These are phyloP conservation scores for Scaptomyza flava DNA, from an alignment of 2,888 invertebrate species.

Conservation along the genomic window DNA sequence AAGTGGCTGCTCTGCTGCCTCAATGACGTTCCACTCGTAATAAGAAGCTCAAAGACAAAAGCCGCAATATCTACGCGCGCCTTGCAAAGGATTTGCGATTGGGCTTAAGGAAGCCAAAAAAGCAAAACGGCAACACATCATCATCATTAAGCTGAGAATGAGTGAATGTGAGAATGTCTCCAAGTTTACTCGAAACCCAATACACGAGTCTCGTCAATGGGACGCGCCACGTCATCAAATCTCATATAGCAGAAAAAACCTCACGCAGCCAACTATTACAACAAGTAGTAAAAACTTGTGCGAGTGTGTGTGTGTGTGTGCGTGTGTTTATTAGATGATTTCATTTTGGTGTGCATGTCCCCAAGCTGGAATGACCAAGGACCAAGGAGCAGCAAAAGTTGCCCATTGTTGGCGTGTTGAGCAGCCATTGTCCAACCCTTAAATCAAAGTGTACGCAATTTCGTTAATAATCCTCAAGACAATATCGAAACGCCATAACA, in stretches of 20 bases:
- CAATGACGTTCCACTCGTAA: slow-evolving; percentile 19
- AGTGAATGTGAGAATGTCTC: slow-evolving; percentile 15
- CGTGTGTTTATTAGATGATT: slow-evolving; percentile 65
- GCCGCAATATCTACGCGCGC: slow-evolving; percentile 44
- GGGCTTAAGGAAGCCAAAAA: slow-evolving; percentile 40
- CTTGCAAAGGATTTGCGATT: slow-evolving; percentile 65
- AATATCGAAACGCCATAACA: slow-evolving; percentile 84
- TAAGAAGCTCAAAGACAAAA: slow-evolving; percentile 63
- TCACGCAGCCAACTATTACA: slow-evolving; percentile 70
- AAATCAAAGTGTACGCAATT: slow-evolving; percentile 83
- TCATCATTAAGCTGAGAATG: slow-evolving; percentile 19
- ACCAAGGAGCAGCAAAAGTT: slow-evolving; percentile 18
- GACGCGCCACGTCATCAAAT: slow-evolving; percentile 72
- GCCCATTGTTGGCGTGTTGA: slow-evolving; percentile 65
- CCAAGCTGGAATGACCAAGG: slow-evolving; percentile 32
- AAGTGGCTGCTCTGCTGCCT: slow-evolving; percentile 24
- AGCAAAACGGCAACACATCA: slow-evolving; percentile 64
- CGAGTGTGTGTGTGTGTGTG: slow-evolving; percentile 25
- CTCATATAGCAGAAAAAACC: slow-evolving; percentile 61
- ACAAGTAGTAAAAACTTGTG: slow-evolving; percentile 69
- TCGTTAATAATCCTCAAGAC: slow-evolving; percentile 84
- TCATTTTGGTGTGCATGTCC: slow-evolving; percentile 63
- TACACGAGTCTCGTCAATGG: slow-evolving; percentile 48
- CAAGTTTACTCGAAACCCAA: slow-evolving; percentile 33
- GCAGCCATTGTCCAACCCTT: slow-evolving; percentile 81